Evolutionary conservation across 1,140 invertebrate species (phyloP), one percentile per base, ranked within the genome.

Genomic region (Bombyx mandarina): DNA sequence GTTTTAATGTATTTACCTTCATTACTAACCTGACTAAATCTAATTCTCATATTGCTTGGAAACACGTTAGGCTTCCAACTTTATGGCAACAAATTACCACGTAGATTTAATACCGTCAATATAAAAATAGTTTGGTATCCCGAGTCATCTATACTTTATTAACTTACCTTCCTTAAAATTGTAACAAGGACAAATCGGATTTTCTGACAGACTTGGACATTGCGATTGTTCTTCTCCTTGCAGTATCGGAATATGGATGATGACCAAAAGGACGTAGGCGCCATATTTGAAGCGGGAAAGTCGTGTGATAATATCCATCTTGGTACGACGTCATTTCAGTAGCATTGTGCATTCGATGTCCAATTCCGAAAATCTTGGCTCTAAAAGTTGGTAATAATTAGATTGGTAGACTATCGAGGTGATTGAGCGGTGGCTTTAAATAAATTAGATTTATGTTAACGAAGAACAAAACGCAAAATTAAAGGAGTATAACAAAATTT

Each of bases 141-240:
- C 26, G 26, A 35, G 26, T 3, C 4, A 47, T 47, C 9, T 47
- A 52, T n/a, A 8, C 35, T 56, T 56, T 35, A 42, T 35, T 47
- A n/a, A 84, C 78, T 77, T 86, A 91, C 90, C 95, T 88, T 96
- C 95, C 79, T 96, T 94, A 78, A 96, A 95, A 85, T 94, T 94
- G 89, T 96, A 97, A 84, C 96, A 97, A 1, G 95, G 93, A 86
- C 96, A 98, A 65, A 91, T 92, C 10, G 93, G 92, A 75, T 92
- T 94, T 65, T 92, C 91, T 64, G 91, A 85, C 66, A 93, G 90
- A 66, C 89, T 91, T 46, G 94, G 94, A 74, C 94, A 95, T 58
- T 90, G 88, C 45, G 88, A 82, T 61, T 85, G 79, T 67, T 85
- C 80, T 85, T 88, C 81, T 71, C 85, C 82, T 78, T 82, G 81